Base-by-base conservation (phyloP, 2,113 vertebrate genomes). In the Melanerpes aurifrons region DNA sequence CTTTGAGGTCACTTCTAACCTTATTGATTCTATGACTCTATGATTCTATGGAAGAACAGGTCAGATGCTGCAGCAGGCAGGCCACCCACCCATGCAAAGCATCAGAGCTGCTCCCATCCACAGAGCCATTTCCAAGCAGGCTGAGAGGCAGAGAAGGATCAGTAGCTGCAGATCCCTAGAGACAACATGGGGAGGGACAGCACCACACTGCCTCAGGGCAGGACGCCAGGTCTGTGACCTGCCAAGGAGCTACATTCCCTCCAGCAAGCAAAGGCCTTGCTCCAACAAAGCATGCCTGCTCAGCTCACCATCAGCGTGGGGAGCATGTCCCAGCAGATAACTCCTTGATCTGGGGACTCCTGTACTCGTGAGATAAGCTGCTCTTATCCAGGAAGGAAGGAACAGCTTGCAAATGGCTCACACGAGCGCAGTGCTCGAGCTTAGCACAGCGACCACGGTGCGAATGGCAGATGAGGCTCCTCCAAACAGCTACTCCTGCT, bases 301-400 rank as follows among this genome's bases (percentile, higher is more conserved):
- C 32, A 1, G 72, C 66, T 37, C 6, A 1, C 71, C 15, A 1
- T 63, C 84, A 84, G 64, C 56, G 0, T 1, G 1, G 67, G 75
- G 78, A 77, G 58, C 3, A 0, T 3, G 8, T 72, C 86, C 95
- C 72, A 78, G 70, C 72, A 59, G 80, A 26, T 62, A 89, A 48
- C 77, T 93, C 85, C 66, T 32, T 37, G 71, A 88, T 87, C 67
- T 35, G 70, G 71, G 80, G 90, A 28, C 71, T 29, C 2, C 1
- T 18, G 31, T 32, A 6, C 62, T 76, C 19, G 3, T 10, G 25
- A 45, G 56, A 45, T 31, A 25, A 70, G 48, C 64, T 87, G 6
- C 78, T 90, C 79, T 64, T 68, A 61, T 76, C 24, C 6, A 7
- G 13, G 24, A 45, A 31, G 71, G 90, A 64, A 93, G 85, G 73